A percentile compares a stretch with the other conserved stretches of the same genome.
Evolutionary conservation across 2,113 vertebrate genomes (phyloP).

Genomic region (Micronisus gabar): DNA sequence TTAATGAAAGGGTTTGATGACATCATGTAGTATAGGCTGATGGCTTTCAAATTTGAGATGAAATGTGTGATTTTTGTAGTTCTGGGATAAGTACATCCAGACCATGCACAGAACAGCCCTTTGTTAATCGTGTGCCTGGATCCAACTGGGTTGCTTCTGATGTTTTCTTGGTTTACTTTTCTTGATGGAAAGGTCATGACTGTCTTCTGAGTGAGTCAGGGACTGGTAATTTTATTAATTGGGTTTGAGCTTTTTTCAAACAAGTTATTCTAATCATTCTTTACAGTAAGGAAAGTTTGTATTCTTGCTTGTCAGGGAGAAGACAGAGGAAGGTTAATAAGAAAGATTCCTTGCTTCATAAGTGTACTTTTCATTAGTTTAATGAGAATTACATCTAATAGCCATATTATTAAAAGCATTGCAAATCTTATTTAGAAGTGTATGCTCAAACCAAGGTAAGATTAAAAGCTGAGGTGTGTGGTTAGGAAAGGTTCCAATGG

Average conservation of each 20-base stretch:
- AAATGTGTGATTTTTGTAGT: background rate
- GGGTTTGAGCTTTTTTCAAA: background rate
- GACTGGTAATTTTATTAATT: background rate
- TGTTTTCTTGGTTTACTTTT: background rate
- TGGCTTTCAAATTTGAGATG: background rate
- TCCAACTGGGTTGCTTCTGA: background rate
- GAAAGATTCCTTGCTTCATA: background rate
- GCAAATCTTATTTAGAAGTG: background rate
- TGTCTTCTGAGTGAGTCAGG: background rate
- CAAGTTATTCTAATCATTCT: background rate
- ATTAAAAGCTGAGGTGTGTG: background rate
- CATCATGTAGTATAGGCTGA: background rate
- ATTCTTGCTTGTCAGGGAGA: background rate
- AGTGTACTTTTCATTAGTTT: background rate
- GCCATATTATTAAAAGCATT: background rate
- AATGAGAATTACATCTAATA: background rate
- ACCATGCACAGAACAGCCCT: background rate
- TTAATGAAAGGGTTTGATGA: background rate
- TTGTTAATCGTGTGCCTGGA: background rate
- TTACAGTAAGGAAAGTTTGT: background rate
- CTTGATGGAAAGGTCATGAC: background rate
- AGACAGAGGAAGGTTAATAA: background rate
- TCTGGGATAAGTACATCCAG: background rate
- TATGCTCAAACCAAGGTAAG: accelerated
- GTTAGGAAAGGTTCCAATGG: background rate